Percentiles rank a stretch among this genome's conserved stretches.
Conservation (phyloP, 2,888 invertebrate genomes). For the Dysmachus trigonus region DNA sequence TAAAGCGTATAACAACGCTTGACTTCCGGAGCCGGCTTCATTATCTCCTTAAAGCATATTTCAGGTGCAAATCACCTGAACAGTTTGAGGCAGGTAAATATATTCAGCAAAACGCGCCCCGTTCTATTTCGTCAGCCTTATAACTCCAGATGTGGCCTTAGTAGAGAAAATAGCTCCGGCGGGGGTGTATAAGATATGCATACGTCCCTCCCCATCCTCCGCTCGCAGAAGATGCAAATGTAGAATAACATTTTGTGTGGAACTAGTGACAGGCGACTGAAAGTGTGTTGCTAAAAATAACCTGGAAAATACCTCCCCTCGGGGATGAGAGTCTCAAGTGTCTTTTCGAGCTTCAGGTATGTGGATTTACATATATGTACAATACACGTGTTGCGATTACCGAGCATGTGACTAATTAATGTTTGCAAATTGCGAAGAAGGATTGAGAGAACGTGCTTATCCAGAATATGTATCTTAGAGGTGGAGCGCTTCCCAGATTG, state of each 20-base stretch:
- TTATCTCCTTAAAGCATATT: not conserved
- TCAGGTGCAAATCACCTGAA: not conserved
- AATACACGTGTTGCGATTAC: not conserved
- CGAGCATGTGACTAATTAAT: constrained; percentile 3
- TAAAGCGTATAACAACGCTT: not conserved
- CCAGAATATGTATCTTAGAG: not conserved
- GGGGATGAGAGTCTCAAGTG: not conserved
- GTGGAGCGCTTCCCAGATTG: not conserved
- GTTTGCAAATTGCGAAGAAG: not conserved
- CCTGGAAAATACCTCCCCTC: not conserved
- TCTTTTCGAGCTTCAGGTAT: not conserved
- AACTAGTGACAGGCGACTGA: not conserved
- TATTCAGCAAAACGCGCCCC: not conserved
- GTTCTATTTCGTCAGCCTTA: not conserved
- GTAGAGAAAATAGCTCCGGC: not conserved
- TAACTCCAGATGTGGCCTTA: not conserved
- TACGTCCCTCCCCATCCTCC: not conserved
- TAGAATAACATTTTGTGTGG: not conserved
- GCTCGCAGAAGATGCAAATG: not conserved
- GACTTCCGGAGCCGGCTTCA: not conserved
- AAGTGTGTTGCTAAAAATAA: not conserved
- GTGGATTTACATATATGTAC: no score
- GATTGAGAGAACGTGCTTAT: not conserved
- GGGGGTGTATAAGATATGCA: not conserved
- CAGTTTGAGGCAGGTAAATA: not conserved